These are phyloP conservation scores for Gallinago stenura DNA, from an alignment of 2,797 vertebrate species.

Conservation along the genomic window DNA sequence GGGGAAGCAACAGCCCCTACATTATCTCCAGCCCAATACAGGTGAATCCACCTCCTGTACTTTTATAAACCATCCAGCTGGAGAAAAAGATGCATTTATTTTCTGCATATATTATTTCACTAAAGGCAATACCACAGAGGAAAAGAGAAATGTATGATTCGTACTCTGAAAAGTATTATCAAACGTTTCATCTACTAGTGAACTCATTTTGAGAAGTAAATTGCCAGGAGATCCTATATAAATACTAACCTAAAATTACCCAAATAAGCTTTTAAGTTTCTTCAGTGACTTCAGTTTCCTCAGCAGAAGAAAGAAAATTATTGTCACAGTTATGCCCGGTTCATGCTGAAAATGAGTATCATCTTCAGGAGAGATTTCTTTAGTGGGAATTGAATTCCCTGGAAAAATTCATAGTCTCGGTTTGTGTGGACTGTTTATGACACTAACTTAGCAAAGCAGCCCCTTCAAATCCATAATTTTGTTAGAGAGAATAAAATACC, in stretches of 20 bases:
- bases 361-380: background rate
- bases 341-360: background rate
- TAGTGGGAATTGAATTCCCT: background rate
- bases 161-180: background rate
- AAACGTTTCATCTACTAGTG: background rate
- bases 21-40: background rate
- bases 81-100: background rate
- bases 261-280: background rate
- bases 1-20: background rate
- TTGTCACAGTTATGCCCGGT: background rate
- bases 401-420: background rate
- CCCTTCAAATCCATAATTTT: background rate
- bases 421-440: background rate
- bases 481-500: background rate
- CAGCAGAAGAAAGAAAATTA: background rate
- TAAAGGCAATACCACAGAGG: background rate
- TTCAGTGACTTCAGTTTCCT: background rate
- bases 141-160: background rate
- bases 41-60: background rate
- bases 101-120: background rate
- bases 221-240: background rate
- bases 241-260: background rate
- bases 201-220: background rate
- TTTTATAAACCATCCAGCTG: background rate
- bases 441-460: background rate